Evolutionary conservation across 2,113 vertebrate genomes (phyloP).

Genomic region (Astur gentilis): DNA sequence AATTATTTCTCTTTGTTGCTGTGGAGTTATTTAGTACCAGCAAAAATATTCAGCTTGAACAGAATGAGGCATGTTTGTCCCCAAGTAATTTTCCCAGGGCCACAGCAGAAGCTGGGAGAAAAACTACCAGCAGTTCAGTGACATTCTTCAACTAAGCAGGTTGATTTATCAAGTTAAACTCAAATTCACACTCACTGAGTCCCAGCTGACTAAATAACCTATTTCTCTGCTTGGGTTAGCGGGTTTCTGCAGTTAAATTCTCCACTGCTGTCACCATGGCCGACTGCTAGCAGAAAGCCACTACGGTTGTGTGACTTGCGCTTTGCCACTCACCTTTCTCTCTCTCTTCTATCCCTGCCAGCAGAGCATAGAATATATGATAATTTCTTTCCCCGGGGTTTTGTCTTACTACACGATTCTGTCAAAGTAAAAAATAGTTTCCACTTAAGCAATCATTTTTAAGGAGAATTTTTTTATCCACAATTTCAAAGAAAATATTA

Average conservation of each 20-base stretch:
- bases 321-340: slow-evolving; percentile 80
- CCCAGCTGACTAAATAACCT: not conserved
- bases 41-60: not conserved
- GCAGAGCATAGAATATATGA: slow-evolving; percentile 96
- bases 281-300: not conserved
- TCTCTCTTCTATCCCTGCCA: slow-evolving; percentile 84
- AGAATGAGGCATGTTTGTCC: not conserved
- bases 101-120: not conserved
- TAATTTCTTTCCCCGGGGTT: slow-evolving; percentile 97
- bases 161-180: not conserved
- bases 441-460: not conserved
- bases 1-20: slow-evolving; percentile 15
- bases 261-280: not conserved
- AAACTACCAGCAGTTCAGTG: not conserved
- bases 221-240: not conserved
- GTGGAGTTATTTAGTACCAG: slow-evolving; percentile 1
- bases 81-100: not conserved
- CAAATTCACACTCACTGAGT: not conserved
- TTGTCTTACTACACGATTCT: slow-evolving; percentile 98
- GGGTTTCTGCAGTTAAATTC: not conserved
- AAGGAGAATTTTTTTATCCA: not conserved
- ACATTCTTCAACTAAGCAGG: not conserved
- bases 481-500: not conserved
- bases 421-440: slow-evolving; percentile 41
- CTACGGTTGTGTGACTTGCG: not conserved